phyloP scores from a whole-genome alignment of 2,888 invertebrate genomes.

The Synergus umbraculus region DNA sequence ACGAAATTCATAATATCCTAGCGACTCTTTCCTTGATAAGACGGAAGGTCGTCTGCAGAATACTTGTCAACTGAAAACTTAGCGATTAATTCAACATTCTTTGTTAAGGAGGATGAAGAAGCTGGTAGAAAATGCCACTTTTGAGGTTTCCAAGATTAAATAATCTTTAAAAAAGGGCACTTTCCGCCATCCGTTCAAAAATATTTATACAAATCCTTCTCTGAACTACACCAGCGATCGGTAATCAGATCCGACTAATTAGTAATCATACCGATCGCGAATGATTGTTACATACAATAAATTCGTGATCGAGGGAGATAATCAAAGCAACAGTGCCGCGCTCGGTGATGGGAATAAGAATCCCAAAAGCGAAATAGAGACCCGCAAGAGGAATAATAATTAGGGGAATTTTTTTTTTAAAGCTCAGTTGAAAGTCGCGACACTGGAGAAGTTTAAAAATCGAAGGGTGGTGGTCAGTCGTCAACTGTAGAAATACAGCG shows the following conservation, averaged over 20 bases:
- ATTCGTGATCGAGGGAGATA: neutral
- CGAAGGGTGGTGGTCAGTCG: slow-evolving; percentile 30
- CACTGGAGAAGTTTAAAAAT: slow-evolving; percentile 22
- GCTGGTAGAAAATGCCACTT: neutral
- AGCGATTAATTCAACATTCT: slow-evolving; percentile 14
- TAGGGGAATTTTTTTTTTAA: neutral
- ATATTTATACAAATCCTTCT: neutral
- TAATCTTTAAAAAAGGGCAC: neutral
- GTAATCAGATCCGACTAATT: slow-evolving; percentile 12
- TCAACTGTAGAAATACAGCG: slow-evolving; percentile 36
- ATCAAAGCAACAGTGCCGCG: slow-evolving; percentile 12
- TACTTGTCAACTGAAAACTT: slow-evolving; percentile 13
- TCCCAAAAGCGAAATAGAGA: slow-evolving; percentile 8
- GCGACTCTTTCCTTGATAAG: slow-evolving; percentile 37
- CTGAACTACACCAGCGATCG: slow-evolving; percentile 7
- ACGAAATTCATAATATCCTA: slow-evolving; percentile 13
- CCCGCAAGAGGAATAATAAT: slow-evolving; percentile 1
- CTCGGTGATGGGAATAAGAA: neutral
- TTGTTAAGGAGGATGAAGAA: neutral
- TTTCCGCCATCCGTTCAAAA: neutral
- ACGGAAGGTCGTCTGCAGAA: slow-evolving; percentile 22
- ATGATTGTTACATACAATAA: slow-evolving; percentile 8
- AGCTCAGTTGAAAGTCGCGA: slow-evolving; percentile 1
- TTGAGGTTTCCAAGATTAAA: neutral
- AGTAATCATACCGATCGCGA: slow-evolving; percentile 12